Base-by-base conservation (phyloP, 1,140 invertebrate genomes). In the Rhynchophorus ferrugineus region DNA sequence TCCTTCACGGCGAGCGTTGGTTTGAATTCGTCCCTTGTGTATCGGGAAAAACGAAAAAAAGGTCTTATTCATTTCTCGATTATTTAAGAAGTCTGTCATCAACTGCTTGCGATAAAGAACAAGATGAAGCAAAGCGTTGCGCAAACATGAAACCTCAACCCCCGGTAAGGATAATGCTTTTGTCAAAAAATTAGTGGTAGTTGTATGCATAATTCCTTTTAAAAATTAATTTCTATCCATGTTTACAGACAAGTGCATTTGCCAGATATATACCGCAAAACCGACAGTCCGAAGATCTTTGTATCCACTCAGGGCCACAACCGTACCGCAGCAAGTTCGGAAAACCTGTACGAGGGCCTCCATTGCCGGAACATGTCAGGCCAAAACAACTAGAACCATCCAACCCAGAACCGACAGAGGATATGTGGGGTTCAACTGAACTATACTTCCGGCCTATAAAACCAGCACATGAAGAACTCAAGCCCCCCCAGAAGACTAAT, bases 401-500 rank as follows among this genome's bases (percentile, higher is more conserved):
- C 24, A 29, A 29, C 24, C 5, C 24, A 5, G 24, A 5, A 11
- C 24, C 24, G 5, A 29, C 24, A 33, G 75, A 83, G 18, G 84
- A 87, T 65, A 67, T 87, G 43, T 69, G 87, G 18, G 84, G 79
- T 9, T 85, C 84, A 1, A 71, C 78, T 45, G 76, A 78, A 39
- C 86, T 84, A 41, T 85, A 87, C 68, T 89, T 89, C 72, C 77
- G 78, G 49, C 85, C 85, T 2, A 88, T 88, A 55, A 78, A 19
- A 9, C n/a, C 38, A 3, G n/a, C n/a, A n/a, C n/a, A n/a, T n/a
- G n/a, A n/a, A n/a, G n/a, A n/a, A n/a, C n/a, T n/a, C n/a, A n/a
- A n/a, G n/a, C 38, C 38, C 11, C 38, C 38, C 7, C 14, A 1
- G 6, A 3, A 8, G 11, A 41, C 68, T 6, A 61, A 68, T 39